phyloP scores from a whole-genome alignment of 2,113 vertebrate genomes.

The Rafetus swinhoei region DNA sequence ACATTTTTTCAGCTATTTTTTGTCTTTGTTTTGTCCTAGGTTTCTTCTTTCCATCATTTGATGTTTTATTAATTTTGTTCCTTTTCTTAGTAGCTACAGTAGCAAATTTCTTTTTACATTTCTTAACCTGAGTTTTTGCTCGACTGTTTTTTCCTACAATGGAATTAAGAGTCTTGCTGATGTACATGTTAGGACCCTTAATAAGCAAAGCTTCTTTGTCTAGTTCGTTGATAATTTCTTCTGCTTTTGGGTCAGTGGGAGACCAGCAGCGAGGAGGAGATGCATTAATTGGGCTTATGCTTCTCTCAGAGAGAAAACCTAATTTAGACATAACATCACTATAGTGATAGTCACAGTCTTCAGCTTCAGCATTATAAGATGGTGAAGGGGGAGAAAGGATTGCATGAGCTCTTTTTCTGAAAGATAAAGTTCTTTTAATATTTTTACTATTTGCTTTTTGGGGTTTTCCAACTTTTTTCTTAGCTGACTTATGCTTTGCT shows the following conservation, averaged over 20 bases:
- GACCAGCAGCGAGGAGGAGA: constrained; percentile 98
- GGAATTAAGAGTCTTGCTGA: constrained; percentile 69
- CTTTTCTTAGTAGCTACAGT: constrained; percentile 79
- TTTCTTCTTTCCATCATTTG: constrained; percentile 76
- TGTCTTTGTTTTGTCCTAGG: constrained; percentile 76
- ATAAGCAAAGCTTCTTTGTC: constrained; percentile 83
- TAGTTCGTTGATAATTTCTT: constrained; percentile 79
- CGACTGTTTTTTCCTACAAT: constrained; percentile 73
- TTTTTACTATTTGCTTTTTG: constrained; percentile 79
- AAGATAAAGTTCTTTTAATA: constrained; percentile 82
- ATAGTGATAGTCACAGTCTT: constrained; percentile 90
- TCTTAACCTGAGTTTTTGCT: constrained; percentile 79
- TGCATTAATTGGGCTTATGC: constrained; percentile 88
- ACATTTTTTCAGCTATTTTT: constrained; percentile 70
- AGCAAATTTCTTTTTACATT: constrained; percentile 81
- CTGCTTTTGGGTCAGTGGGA: constrained; percentile 91
- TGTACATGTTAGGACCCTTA: constrained; percentile 77
- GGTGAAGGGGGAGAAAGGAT: constrained; percentile 86
- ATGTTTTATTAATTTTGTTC: constrained; percentile 78
- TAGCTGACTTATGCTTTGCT: constrained; percentile 87
- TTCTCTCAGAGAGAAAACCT: constrained; percentile 96
- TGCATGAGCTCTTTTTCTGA: constrained; percentile 78
- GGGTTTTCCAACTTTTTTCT: constrained; percentile 83
- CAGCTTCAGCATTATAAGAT: constrained; percentile 88
- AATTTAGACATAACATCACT: constrained; percentile 95